Percentiles rank a stretch among this genome's conserved stretches.
phyloP scores from a whole-genome alignment of 2,113 vertebrate species.

The Sterna hirundo region DNA sequence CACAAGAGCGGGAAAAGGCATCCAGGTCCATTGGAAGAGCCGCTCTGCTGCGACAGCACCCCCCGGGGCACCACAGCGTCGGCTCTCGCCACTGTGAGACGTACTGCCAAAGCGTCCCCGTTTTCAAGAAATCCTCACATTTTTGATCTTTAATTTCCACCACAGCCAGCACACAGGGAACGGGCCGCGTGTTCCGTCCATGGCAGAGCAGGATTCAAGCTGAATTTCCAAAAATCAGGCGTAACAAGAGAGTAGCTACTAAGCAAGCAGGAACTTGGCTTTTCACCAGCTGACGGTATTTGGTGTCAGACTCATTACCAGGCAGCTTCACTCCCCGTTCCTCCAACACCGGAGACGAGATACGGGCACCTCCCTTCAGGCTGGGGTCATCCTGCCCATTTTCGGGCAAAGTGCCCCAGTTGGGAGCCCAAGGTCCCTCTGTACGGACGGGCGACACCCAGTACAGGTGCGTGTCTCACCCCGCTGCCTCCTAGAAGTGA shows the following conservation, averaged over 20 bases:
- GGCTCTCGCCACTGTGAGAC: rapidly evolving
- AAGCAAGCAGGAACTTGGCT: not conserved
- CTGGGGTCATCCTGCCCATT: not conserved
- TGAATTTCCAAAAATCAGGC: not conserved
- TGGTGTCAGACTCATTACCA: not conserved
- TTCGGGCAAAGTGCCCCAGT: not conserved
- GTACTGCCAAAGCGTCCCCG: rapidly evolving
- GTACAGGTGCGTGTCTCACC: not conserved
- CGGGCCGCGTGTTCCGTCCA: rapidly evolving
- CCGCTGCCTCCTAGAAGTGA: not conserved
- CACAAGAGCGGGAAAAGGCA: not conserved
- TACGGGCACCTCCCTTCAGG: not conserved
- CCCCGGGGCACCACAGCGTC: rapidly evolving
- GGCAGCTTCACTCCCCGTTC: not conserved
- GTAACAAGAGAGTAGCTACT: not conserved
- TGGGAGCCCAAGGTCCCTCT: not conserved
- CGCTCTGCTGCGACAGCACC: not conserved
- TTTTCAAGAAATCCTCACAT: not conserved
- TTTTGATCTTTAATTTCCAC: not conserved
- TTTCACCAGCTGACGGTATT: not conserved
- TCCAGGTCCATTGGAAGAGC: not conserved
- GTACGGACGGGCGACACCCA: too few species aligned
- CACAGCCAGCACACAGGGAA: not conserved
- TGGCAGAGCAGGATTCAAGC: not conserved
- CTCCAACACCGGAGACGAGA: not conserved